Evolutionary conservation across 1,140 invertebrate genomes (phyloP).

Genomic region (Liolophura sinensis): DNA sequence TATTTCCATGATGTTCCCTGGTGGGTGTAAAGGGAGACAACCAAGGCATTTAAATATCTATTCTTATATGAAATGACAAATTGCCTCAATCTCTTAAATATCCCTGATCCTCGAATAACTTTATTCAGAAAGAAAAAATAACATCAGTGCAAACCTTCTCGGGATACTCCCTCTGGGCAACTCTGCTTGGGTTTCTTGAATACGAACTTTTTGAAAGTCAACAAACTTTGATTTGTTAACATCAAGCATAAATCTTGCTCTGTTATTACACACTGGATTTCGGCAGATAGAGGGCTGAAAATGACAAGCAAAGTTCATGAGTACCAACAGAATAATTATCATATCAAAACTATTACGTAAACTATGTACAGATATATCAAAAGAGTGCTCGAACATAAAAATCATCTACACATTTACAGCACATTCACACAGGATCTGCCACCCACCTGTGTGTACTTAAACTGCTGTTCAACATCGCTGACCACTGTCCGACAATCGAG

Average conservation of each 20-base stretch:
- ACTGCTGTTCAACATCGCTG: constrained; percentile 96
- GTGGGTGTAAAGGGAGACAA: no score
- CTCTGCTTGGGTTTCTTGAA: constrained; percentile 98
- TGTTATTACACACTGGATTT: constrained; percentile 94
- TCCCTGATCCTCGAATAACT: no score
- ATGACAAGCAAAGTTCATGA: constrained; percentile 9
- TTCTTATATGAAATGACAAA: no score
- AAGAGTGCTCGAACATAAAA: no score
- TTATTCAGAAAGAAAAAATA: no score
- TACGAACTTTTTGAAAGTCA: constrained; percentile 98
- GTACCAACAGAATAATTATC: no score
- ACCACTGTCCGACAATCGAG: constrained; percentile 95
- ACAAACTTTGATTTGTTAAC: constrained; percentile 94
- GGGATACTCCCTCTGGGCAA: constrained; percentile 96
- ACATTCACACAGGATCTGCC: not conserved
- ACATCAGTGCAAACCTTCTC: constrained; percentile 65
- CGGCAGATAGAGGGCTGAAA: constrained; percentile 89
- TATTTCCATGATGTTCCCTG: no score
- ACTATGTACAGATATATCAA: no score
- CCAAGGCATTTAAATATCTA: no score
- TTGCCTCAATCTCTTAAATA: no score
- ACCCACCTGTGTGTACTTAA: constrained; percentile 77
- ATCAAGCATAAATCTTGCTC: constrained; percentile 87
- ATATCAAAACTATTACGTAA: no score
- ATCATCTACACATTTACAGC: no score